Base-by-base conservation (phyloP, 2,888 invertebrate genomes). In the Heliconius hortense region DNA sequence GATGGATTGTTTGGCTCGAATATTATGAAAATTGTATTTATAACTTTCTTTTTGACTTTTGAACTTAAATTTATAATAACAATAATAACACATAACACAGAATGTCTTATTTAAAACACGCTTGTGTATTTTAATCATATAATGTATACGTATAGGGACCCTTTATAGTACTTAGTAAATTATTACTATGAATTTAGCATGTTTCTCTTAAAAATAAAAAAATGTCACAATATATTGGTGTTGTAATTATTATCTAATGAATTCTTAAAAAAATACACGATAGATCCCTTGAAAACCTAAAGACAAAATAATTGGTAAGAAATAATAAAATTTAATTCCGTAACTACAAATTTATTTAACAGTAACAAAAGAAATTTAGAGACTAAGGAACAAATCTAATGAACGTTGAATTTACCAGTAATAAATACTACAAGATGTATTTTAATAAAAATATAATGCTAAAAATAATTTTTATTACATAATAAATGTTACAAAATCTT, bases 71-170 rank as follows among this genome's bases (percentile, higher is more conserved):
- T 56, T 26, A 28, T 43, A 68, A 7, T 24, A 15, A n/a, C 10
- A n/a, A 35, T 64, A n/a, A 35, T 35, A 13, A 24, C 43, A 7
- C 53, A 53, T 10, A 28, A 53, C 28, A 48, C 68, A 64, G 10
- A 53, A 28, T 68, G 11, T 60, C 11, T 28, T 68, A 53, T 26
- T 53, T 28, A 53, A 68, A 68, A 60, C 71, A 71, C 71, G 60
- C 70, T 73, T 59, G 64, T 67, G 48, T 53, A 63, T 64, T 73
- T 53, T 4, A 72, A 67, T 82, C 73, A 72, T 64, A 39, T 77
- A 59, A 48, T 73, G 76, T 76, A 69, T 76, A 80, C 79, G 80
- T 75, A 64, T 80, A 81, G 82, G 83, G 83, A 80, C 82, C 82
- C 82, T 79, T 74, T 73, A 72, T 56, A 48, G 69, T 76, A 77